A percentile compares a stretch with the other conserved stretches of the same genome.
These are phyloP conservation scores for Cryptotis parvus DNA, from an alignment of 2,113 vertebrate species.

Conservation along the genomic window DNA sequence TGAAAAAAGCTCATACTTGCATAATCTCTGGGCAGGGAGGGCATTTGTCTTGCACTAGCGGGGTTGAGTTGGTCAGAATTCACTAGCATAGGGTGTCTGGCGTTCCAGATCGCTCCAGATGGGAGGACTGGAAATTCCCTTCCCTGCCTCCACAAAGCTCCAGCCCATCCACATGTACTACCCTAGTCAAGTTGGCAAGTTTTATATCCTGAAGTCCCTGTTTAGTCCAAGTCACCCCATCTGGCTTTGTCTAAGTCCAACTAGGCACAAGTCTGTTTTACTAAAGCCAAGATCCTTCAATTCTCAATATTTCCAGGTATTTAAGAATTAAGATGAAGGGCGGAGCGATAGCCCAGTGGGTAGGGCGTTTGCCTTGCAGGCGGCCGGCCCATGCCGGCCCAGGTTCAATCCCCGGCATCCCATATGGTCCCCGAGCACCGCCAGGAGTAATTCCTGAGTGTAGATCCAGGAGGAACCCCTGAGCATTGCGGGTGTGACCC, in stretches of 20 bases:
- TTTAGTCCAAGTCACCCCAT: neutral
- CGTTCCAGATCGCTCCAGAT: neutral
- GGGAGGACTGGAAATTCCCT: too few relatives aligned
- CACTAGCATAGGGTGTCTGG: neutral
- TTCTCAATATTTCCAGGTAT: conserved; percentile 31
- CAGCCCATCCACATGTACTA: neutral
- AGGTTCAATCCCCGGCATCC: too few relatives aligned
- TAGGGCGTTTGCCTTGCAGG: neutral
- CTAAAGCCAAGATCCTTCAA: conserved; percentile 16
- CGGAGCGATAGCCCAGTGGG: too few relatives aligned
- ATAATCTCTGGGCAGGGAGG: neutral
- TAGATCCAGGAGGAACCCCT: too few relatives aligned
- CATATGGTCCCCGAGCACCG: too few relatives aligned
- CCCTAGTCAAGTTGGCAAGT: neutral
- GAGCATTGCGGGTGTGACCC: too few relatives aligned
- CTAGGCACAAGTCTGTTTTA: neutral
- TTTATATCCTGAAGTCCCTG: conserved; percentile 28
- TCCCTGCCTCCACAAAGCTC: neutral
- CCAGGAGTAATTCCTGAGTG: too few relatives aligned
- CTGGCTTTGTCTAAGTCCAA: neutral
- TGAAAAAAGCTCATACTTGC: neutral
- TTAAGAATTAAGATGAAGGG: neutral
- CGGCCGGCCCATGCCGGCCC: too few relatives aligned
- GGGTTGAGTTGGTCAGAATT: neutral
- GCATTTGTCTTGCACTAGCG: too few relatives aligned